These are phyloP conservation scores for Pyrochroa serraticornis DNA, from an alignment of 2,888 invertebrate species.

Conservation along the genomic window DNA sequence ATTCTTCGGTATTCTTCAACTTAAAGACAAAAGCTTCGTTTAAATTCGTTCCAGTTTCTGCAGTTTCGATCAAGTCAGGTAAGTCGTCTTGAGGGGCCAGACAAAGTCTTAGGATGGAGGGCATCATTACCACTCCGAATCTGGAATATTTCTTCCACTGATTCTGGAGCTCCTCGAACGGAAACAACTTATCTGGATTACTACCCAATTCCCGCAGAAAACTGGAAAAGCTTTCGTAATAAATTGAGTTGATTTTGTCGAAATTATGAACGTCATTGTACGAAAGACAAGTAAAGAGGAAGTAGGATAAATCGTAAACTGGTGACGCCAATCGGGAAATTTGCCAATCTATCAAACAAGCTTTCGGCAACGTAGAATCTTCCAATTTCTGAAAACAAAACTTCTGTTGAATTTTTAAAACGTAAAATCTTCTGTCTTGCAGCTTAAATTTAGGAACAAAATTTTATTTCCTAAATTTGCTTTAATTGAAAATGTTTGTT, in stretches of 20 bases:
- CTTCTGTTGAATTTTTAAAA: background rate
- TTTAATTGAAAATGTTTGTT: no score
- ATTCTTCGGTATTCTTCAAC: no score
- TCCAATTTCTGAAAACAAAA: no score
- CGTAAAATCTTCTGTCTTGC: background rate
- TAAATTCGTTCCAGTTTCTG: no score
- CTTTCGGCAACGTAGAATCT: no score
- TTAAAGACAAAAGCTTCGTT: no score
- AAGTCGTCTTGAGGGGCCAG: no score
- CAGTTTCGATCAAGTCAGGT: no score
- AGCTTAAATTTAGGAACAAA: no score
- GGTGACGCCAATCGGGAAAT: conserved; percentile 20
- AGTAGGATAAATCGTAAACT: conserved; percentile 41
- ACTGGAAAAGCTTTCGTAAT: conserved; percentile 40
- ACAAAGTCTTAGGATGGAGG: no score
- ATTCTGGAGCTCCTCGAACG: conserved; percentile 26
- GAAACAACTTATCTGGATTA: conserved; percentile 37
- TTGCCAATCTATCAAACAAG: conserved; percentile 31
- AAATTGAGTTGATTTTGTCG: conserved; percentile 40
- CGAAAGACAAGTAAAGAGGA: conserved; percentile 40
- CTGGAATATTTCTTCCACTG: conserved; percentile 29
- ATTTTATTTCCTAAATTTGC: no score
- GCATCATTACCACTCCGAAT: conserved; percentile 32
- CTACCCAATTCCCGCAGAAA: conserved; percentile 34
- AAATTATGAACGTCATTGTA: conserved; percentile 37